Conservation (phyloP, 1,140 invertebrate genomes). For the Scaptomyza graminum region DNA sequence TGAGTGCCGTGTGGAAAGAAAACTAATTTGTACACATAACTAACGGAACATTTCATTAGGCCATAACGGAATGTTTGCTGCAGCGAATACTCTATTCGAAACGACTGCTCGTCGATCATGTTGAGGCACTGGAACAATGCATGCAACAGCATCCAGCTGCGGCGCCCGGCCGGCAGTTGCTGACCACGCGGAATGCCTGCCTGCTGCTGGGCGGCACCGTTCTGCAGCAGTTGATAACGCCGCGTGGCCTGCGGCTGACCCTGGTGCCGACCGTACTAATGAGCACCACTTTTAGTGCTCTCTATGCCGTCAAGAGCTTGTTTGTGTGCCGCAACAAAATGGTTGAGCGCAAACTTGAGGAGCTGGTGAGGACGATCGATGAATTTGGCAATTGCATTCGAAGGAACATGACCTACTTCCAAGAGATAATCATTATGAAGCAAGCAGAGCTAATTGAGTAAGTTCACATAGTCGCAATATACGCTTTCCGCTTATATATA, state of each 20-base stretch:
- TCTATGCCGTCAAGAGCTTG: conserved; percentile 70
- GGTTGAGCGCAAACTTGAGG: conserved; percentile 73
- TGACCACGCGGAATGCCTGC: conserved; percentile 68
- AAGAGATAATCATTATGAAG: conserved; percentile 83
- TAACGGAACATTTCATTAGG: conserved; percentile 32
- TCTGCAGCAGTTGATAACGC: conserved; percentile 72
- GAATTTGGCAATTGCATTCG: conserved; percentile 82
- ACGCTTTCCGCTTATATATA: no score
- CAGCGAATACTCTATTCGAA: conserved; percentile 78
- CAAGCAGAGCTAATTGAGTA: conserved; percentile 79
- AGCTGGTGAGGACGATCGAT: conserved; percentile 76
- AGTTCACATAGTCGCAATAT: background rate
- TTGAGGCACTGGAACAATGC: conserved; percentile 77
- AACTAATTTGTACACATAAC: conserved; percentile 2
- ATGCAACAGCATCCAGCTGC: conserved; percentile 38
- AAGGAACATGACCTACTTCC: conserved; percentile 82
- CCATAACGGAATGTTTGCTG: conserved; percentile 65
- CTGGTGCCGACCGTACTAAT: conserved; percentile 61
- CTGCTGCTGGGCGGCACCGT: conserved; percentile 64
- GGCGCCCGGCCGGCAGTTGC: conserved; percentile 41
- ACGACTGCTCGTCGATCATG: conserved; percentile 77
- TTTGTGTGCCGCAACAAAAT: conserved; percentile 80
- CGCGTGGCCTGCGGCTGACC: conserved; percentile 55
- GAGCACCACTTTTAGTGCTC: conserved; percentile 60
- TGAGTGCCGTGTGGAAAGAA: conserved; percentile 39